phyloP scores from a whole-genome alignment of 2,888 invertebrate species.

The Hemaris fuciformis region DNA sequence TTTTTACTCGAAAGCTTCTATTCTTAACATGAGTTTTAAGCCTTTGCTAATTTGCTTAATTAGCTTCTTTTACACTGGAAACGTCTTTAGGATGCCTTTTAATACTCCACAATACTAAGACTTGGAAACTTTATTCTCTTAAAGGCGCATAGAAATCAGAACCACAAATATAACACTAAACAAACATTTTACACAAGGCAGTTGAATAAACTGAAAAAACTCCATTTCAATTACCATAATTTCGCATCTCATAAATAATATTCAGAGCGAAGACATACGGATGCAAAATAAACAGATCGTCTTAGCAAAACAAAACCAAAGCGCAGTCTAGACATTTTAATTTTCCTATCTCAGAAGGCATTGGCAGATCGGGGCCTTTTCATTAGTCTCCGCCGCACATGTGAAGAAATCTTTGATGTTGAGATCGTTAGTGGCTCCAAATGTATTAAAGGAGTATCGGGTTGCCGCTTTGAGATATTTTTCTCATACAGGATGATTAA shows the following conservation, averaged over 20 bases:
- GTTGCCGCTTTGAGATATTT: conserved; percentile 13
- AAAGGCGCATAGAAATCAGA: neutral
- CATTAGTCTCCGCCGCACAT: conserved; percentile 64
- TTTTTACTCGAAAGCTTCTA: conserved; percentile 58
- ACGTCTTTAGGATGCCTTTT: conserved; percentile 12
- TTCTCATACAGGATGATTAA: conserved; percentile 1
- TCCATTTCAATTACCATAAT: conserved; percentile 42
- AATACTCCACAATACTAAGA: neutral
- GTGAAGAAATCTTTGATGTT: conserved; percentile 72
- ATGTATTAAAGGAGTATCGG: conserved; percentile 12
- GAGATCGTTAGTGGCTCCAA: conserved; percentile 64
- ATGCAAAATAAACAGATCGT: conserved; percentile 33
- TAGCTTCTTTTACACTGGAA: conserved; percentile 33
- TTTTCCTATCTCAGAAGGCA: conserved; percentile 74
- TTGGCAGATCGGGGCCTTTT: conserved; percentile 71
- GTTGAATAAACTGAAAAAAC: conserved; percentile 3
- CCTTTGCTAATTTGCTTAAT: conserved; percentile 48
- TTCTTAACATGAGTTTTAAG: conserved; percentile 47
- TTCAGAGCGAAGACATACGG: conserved; percentile 36
- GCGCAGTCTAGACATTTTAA: conserved; percentile 78
- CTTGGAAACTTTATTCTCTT: neutral
- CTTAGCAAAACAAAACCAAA: conserved; percentile 63
- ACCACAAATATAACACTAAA: neutral
- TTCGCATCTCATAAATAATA: conserved; percentile 43
- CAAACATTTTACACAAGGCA: neutral